These are phyloP conservation scores for Erpetoichthys calabaricus DNA, from an alignment of 2,797 vertebrate genomes.

Conservation along the genomic window DNA sequence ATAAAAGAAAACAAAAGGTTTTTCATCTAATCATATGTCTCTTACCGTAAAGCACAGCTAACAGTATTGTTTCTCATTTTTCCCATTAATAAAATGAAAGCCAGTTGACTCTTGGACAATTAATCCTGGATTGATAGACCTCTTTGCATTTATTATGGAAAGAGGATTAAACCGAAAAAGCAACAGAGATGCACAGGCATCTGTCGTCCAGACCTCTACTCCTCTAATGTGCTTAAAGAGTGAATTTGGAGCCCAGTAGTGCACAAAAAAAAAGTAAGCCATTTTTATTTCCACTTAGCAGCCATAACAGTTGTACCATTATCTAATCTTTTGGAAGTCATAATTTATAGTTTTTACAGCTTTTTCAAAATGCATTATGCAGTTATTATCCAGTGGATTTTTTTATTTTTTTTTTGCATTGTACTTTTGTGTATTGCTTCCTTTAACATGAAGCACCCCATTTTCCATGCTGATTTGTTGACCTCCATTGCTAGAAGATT, in stretches of 20 bases:
- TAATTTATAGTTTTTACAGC: too few relatives aligned
- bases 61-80: slow-evolving; percentile 2
- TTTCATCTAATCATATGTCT: background rate
- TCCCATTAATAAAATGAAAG: slow-evolving; percentile 12
- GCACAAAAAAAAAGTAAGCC: too few relatives aligned
- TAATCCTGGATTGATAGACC: slow-evolving; percentile 5
- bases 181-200: slow-evolving; percentile 12
- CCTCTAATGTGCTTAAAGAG: slow-evolving; percentile 1
- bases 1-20: background rate
- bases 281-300: too few relatives aligned
- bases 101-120: slow-evolving; percentile 9
- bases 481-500: too few relatives aligned
- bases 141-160: slow-evolving; percentile 1
- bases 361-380: too few relatives aligned
- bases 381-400: too few relatives aligned
- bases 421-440: too few relatives aligned
- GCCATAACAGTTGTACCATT: too few relatives aligned
- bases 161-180: slow-evolving; percentile 17
- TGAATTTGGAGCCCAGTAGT: background rate
- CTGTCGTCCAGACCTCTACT: slow-evolving; percentile 11
- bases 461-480: too few relatives aligned
- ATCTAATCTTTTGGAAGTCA: too few relatives aligned
- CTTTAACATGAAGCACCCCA: too few relatives aligned
- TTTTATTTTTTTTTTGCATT: too few relatives aligned
- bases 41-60: background rate